Percentiles rank a stretch among this genome's conserved stretches.
phyloP scores from a whole-genome alignment of 2,888 invertebrate species.

The Perizoma affinitatum region DNA sequence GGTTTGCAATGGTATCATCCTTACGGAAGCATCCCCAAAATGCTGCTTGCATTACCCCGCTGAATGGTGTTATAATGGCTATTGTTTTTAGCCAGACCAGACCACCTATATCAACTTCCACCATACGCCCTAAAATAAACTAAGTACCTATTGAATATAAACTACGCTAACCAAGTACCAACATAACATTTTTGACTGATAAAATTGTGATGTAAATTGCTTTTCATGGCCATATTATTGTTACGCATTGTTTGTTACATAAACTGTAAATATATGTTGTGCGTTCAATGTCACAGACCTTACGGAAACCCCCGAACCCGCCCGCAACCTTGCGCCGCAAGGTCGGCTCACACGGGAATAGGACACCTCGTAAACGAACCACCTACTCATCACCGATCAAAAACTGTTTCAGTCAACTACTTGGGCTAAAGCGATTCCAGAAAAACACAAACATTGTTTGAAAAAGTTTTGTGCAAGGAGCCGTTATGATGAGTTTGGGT shows the following conservation, averaged over 20 bases:
- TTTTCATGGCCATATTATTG: not conserved
- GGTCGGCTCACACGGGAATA: constrained; percentile 55
- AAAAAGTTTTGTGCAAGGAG: not conserved
- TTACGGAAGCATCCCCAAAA: too few species aligned
- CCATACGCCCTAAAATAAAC: too few species aligned
- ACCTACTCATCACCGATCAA: constrained; percentile 6
- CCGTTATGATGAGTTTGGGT: too few species aligned
- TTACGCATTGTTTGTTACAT: constrained; percentile 10
- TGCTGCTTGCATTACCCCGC: too few species aligned
- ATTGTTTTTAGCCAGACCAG: too few species aligned
- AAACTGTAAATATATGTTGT: constrained; percentile 35
- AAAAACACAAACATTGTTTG: not conserved
- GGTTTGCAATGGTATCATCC: too few species aligned
- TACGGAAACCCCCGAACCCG: constrained; percentile 69
- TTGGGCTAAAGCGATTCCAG: too few species aligned
- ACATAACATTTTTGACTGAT: too few species aligned
- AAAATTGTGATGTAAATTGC: not conserved
- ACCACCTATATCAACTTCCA: too few species aligned
- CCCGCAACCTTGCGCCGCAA: constrained; percentile 66
- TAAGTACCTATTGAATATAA: too few species aligned
- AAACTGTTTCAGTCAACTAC: not conserved
- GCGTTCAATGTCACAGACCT: constrained; percentile 66
- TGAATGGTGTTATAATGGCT: too few species aligned
- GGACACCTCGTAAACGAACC: constrained; percentile 45
- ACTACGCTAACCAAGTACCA: too few species aligned